Evolutionary conservation across 2,888 invertebrate species (phyloP), one percentile per base, ranked within the genome.

Genomic region (Limnephilus marmoratus): DNA sequence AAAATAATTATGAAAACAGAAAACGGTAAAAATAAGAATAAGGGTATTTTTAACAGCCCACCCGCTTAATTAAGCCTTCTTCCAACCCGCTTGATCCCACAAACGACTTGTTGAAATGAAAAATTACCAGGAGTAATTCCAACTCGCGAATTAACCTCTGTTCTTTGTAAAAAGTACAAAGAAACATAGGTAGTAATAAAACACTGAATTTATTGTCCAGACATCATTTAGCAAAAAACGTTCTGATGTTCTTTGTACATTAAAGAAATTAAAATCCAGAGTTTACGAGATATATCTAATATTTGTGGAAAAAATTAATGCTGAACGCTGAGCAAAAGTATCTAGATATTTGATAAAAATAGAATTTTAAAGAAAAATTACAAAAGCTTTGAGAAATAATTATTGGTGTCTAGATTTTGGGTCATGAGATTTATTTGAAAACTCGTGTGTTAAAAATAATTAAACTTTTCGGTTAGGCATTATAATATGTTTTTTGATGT

Each of bases 31-130:
- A 83, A 83, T 83, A 83, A 83, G 83, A 24, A 4, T 37, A n/a
- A 7, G 24, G 24, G 68, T 68, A 18, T 68, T 68, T 83, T 83
- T 3, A 37, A 31, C 83, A 83, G 2, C 24, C 24, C 83, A 83
- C 18, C 83, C 83, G 83, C 2, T 15, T 83, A 83, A 83, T 15
- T 83, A 37, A 34, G 83, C n/a, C 24, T 41, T 83, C 37, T 37
- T 41, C 34, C 82, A 31, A 37, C 83, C 83, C 37, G 24, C 37
- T 83, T 82, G 68, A 37, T 37, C 83, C 34, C 34, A 83, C 83
- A 83, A 83, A 83, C 24, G 34, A 83, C 83, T 83, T 83, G 34
- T 83, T 53, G 53, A 53, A 83, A 83, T 83, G 83, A 83, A 83
- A 83, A 83, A 83, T 83, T 83, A 83, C 31, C 83, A 37, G 11